These are phyloP conservation scores for Scaptomyza hsui DNA, from an alignment of 1,140 invertebrate species.

Conservation along the genomic window DNA sequence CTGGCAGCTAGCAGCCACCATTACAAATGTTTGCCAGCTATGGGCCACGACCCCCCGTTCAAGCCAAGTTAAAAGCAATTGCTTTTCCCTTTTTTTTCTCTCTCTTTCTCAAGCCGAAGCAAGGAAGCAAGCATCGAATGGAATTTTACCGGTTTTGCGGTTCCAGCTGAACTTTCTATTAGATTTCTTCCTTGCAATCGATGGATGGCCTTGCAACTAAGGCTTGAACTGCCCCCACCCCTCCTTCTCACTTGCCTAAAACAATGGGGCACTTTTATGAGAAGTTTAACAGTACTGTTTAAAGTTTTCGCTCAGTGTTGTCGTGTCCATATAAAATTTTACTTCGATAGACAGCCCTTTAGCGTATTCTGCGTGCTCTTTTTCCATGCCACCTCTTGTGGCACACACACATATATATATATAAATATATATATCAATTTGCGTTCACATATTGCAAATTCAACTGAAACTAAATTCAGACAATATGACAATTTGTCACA, in stretches of 20 bases:
- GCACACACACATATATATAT: no score
- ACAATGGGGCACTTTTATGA: no score
- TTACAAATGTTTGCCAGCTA: constrained; percentile 44
- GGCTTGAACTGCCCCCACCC: constrained; percentile 21
- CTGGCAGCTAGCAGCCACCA: constrained; percentile 41
- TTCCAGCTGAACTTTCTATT: constrained; percentile 64
- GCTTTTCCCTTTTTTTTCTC: no score
- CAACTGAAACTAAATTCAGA: no score
- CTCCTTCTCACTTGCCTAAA: not conserved
- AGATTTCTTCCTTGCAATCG: constrained; percentile 26
- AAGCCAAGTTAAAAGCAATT: not conserved
- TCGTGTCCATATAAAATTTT: constrained; percentile 47
- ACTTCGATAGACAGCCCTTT: constrained; percentile 64
- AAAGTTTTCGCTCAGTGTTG: no score
- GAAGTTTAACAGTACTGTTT: no score
- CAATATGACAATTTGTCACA: no score
- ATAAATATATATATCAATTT: constrained; percentile 49
- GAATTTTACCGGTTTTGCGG: constrained; percentile 52
- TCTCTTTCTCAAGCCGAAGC: not conserved
- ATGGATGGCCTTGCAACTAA: constrained; percentile 32
- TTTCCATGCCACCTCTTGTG: no score
- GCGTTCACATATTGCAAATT: constrained; percentile 51
- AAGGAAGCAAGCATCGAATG: constrained; percentile 35
- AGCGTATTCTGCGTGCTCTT: constrained; percentile 46
- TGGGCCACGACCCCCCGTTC: not conserved